Evolutionary conservation across 2,888 invertebrate genomes (phyloP).

Genomic region (Epistrophe grossulariae): DNA sequence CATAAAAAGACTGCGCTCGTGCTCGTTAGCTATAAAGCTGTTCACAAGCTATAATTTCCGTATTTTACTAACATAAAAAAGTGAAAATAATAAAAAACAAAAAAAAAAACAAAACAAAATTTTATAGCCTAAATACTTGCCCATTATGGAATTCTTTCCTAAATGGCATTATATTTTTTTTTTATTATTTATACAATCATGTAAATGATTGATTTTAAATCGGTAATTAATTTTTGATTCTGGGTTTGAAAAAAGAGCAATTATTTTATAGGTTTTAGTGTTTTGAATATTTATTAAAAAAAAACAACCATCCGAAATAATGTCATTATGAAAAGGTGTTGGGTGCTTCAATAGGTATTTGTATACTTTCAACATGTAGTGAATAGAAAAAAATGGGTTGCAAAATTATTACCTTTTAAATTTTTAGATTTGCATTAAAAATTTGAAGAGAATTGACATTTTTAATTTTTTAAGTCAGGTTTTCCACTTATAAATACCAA

Average conservation of each 20-base stretch:
- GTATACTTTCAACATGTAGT: too few species aligned
- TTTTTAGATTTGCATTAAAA: too few species aligned
- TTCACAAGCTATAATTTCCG: slow-evolving; percentile 46
- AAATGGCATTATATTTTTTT: background rate
- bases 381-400: too few species aligned
- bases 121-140: slow-evolving; percentile 27
- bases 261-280: too few species aligned
- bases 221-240: slow-evolving; percentile 22
- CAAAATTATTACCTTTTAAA: too few species aligned
- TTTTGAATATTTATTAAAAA: too few species aligned
- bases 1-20: slow-evolving; percentile 23
- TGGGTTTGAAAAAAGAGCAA: background rate
- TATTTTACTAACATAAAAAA: slow-evolving; percentile 37
- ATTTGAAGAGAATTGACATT: too few species aligned
- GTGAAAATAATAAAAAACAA: slow-evolving; percentile 10
- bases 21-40: slow-evolving; percentile 57
- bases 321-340: too few species aligned
- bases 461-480: too few species aligned
- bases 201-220: slow-evolving; percentile 50
- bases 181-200: background rate
- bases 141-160: slow-evolving; percentile 3
- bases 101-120: slow-evolving; percentile 12
- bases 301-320: too few species aligned
- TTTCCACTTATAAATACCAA: too few species aligned
- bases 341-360: too few species aligned